Percentiles rank a stretch among this genome's conserved stretches.
Evolutionary conservation across 1,140 invertebrate genomes (phyloP).

Genomic region (Ectropis grisescens): DNA sequence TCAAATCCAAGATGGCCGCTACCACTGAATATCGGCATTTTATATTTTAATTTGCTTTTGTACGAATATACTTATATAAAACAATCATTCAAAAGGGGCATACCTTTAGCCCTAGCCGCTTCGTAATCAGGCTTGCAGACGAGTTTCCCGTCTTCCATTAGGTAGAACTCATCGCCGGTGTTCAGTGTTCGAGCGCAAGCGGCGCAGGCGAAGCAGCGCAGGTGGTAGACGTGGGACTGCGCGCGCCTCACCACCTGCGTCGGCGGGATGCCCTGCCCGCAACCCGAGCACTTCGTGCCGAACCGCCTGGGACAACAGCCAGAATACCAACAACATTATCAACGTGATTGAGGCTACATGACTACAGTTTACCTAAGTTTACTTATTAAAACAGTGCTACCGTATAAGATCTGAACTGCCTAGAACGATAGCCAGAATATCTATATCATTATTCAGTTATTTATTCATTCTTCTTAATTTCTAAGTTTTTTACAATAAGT

Average conservation of each 20-base stretch:
- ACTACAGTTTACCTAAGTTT: too few species aligned
- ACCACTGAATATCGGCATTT: too few species aligned
- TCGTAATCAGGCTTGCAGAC: conserved; percentile 98
- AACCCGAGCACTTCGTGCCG: conserved; percentile 97
- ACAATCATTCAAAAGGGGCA: too few species aligned
- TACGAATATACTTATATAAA: too few species aligned
- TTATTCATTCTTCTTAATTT: too few species aligned
- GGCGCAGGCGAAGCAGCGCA: conserved; percentile 96
- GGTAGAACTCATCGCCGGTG: conserved; percentile 98
- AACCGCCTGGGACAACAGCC: conserved; percentile 87
- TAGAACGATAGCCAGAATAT: too few species aligned
- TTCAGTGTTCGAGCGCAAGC: conserved; percentile 95
- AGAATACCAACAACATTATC: conserved; percentile 62
- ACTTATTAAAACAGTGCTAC: background rate
- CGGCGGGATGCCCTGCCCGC: conserved; percentile 95
- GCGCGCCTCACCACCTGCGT: conserved; percentile 95
- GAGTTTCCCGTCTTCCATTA: conserved; percentile 97
- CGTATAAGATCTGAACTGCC: background rate
- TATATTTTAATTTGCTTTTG: too few species aligned
- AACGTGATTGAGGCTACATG: conserved; percentile 34
- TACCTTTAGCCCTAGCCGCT: conserved; percentile 93
- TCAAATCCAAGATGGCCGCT: too few species aligned
- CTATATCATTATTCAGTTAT: too few species aligned
- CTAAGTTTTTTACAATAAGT: too few species aligned
- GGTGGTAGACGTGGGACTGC: conserved; percentile 96